These are phyloP conservation scores for Heteromormyrus szaboi DNA, from an alignment of 2,797 vertebrate species.

Conservation along the genomic window DNA sequence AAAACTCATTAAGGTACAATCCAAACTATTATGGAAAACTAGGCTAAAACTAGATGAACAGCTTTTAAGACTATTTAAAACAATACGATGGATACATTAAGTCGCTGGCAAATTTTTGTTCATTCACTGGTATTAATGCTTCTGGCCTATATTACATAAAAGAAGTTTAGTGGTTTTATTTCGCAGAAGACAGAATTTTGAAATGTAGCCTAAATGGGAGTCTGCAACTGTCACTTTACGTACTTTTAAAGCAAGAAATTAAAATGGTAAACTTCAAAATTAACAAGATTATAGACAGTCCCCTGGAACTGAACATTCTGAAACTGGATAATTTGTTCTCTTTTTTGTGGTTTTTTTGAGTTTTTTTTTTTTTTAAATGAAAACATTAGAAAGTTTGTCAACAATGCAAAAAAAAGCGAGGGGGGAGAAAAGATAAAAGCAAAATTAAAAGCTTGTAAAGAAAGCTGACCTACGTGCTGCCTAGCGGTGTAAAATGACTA, in stretches of 20 bases:
- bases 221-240: slow-evolving; percentile 94
- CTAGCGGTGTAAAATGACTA: slow-evolving; percentile 45
- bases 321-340: slow-evolving; percentile 18
- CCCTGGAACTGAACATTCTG: slow-evolving; percentile 50
- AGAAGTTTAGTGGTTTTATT: slow-evolving; percentile 56
- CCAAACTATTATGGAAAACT: slow-evolving; percentile 63
- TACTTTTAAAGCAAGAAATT: slow-evolving; percentile 61
- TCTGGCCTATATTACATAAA: slow-evolving; percentile 63
- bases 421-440: slow-evolving; percentile 45
- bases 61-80: slow-evolving; percentile 87
- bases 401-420: slow-evolving; percentile 63
- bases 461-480: slow-evolving; percentile 62
- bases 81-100: slow-evolving; percentile 58
- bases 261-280: slow-evolving; percentile 57
- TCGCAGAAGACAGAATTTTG: slow-evolving; percentile 85
- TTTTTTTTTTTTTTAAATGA: slow-evolving; percentile 62
- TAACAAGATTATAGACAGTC: slow-evolving; percentile 57
- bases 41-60: slow-evolving; percentile 74
- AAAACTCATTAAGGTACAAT: slow-evolving; percentile 81
- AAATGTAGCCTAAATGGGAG: slow-evolving; percentile 99
- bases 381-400: slow-evolving; percentile 59
- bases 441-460: slow-evolving; percentile 45
- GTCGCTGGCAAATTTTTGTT: slow-evolving; percentile 57
- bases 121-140: slow-evolving; percentile 60
- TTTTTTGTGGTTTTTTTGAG: slow-evolving; percentile 40